Evolutionary conservation across 2,797 vertebrate genomes (phyloP).

Genomic region (Phoeniculus purpureus): DNA sequence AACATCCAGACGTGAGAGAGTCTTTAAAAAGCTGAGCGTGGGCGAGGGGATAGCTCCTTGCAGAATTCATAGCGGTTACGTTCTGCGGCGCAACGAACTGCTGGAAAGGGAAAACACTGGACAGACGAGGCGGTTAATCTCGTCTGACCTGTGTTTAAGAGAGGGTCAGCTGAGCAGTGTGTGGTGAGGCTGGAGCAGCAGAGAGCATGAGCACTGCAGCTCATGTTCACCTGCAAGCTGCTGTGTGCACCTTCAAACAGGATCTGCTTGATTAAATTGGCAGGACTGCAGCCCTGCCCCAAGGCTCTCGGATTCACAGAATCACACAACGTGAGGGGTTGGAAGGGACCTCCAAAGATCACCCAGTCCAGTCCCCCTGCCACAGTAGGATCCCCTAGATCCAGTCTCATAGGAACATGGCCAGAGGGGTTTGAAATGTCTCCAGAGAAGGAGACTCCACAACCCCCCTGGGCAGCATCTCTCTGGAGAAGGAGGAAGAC

Average conservation of each 20-base stretch:
- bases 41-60: background rate
- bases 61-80: background rate
- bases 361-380: no score
- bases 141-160: background rate
- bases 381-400: no score
- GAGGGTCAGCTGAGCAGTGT: background rate
- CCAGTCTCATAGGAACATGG: no score
- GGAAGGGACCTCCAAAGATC: no score
- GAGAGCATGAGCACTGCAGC: background rate
- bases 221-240: background rate
- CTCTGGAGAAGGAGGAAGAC: background rate
- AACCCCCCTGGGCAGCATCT: no score
- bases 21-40: background rate
- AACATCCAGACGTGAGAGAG: conserved; percentile 32
- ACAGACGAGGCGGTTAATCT: background rate
- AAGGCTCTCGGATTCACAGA: no score
- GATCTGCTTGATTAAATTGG: background rate
- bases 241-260: background rate
- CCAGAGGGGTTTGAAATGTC: no score
- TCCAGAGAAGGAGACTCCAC: no score
- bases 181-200: background rate
- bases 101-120: background rate
- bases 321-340: no score
- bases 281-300: background rate
- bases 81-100: background rate